Evolutionary conservation across 1,140 invertebrate genomes (phyloP).

Genomic region (Drosophila parvula): DNA sequence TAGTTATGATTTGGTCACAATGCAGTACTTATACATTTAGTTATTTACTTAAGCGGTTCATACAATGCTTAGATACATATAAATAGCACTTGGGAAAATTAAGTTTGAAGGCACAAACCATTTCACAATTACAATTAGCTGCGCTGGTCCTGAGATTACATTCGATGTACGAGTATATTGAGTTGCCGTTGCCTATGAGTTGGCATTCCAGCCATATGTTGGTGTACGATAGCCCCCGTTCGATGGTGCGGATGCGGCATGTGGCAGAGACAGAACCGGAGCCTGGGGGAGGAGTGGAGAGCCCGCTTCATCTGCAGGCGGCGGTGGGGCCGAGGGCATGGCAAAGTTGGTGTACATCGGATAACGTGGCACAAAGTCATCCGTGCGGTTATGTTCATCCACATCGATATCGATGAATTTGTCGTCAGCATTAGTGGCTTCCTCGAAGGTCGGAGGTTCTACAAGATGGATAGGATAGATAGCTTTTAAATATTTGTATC

Average conservation of each 20-base stretch:
- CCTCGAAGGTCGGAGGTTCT: slow-evolving; percentile 77
- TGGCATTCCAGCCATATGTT: slow-evolving; percentile 42
- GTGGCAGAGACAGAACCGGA: slow-evolving; percentile 19
- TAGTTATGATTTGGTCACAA: background rate
- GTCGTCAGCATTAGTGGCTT: slow-evolving; percentile 60
- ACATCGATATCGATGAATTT: slow-evolving; percentile 71
- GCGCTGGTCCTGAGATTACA: slow-evolving; percentile 12
- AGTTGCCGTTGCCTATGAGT: background rate
- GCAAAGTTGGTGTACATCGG: slow-evolving; percentile 78
- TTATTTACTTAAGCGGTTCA: background rate
- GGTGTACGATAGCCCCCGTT: background rate
- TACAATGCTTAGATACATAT: background rate
- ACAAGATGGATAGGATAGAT: background rate
- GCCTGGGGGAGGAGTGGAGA: slow-evolving; percentile 10
- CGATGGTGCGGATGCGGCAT: slow-evolving; percentile 21
- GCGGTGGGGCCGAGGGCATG: slow-evolving; percentile 54
- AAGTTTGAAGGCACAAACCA: slow-evolving; percentile 11
- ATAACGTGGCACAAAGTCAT: slow-evolving; percentile 74
- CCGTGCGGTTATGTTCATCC: slow-evolving; percentile 64
- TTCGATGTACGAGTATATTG: background rate
- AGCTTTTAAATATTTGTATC: background rate
- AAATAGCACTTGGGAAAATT: slow-evolving; percentile 3
- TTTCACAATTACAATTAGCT: slow-evolving; percentile 8
- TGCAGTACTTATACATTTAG: background rate
- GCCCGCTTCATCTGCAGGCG: background rate